Percentiles rank a stretch among this genome's conserved stretches.
These are phyloP conservation scores for Ashinkailepas kermadecensis DNA, from an alignment of 2,888 invertebrate genomes.

Conservation along the genomic window DNA sequence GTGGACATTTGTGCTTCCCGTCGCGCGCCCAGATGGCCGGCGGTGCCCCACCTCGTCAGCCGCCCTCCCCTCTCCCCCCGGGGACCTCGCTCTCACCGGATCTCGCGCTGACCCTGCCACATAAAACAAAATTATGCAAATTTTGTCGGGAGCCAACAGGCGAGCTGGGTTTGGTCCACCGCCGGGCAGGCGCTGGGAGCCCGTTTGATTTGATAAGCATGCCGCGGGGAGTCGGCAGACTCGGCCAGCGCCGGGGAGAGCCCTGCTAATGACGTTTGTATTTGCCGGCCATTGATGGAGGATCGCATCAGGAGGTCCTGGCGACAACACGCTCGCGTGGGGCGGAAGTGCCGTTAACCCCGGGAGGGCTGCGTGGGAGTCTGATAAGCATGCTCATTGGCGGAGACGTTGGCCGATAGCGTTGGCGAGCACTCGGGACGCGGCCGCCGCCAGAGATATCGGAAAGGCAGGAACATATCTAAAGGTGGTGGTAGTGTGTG, in stretches of 20 bases:
- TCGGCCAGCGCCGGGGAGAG: background rate
- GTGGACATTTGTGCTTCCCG: background rate
- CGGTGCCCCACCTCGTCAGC: background rate
- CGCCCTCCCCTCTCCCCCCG: background rate
- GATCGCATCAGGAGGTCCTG: background rate
- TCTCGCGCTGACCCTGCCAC: background rate
- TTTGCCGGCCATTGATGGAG: slow-evolving; percentile 3
- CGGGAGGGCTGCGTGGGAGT: too few species aligned
- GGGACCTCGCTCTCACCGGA: background rate
- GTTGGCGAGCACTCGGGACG: too few species aligned
- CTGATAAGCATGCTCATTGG: too few species aligned
- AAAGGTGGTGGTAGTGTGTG: too few species aligned
- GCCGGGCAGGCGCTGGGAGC: background rate
- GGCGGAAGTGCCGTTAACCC: too few species aligned
- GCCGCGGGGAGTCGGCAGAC: background rate
- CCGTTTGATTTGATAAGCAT: background rate
- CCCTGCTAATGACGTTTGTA: slow-evolving; percentile 7
- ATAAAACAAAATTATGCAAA: slow-evolving; percentile 18
- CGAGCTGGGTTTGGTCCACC: background rate
- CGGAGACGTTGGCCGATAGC: too few species aligned
- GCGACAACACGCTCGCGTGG: too few species aligned
- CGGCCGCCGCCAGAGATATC: too few species aligned
- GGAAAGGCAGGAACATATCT: too few species aligned
- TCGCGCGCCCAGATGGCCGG: background rate
- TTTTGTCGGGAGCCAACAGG: background rate